These are phyloP conservation scores for Leptura quadrifasciata DNA, from an alignment of 2,888 invertebrate species.

Conservation along the genomic window DNA sequence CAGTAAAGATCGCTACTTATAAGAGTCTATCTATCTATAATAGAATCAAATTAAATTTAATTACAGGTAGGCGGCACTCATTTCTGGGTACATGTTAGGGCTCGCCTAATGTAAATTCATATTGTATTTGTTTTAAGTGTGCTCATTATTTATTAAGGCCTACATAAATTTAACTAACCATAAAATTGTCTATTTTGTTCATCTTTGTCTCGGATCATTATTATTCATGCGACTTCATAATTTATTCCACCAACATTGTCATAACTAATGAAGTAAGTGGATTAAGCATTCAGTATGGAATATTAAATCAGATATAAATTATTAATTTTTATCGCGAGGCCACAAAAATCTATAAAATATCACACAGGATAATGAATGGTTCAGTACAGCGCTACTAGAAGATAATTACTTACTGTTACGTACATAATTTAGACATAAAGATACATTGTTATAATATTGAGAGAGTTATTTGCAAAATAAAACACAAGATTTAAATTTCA, in stretches of 20 bases:
- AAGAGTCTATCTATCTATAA: conserved; percentile 19
- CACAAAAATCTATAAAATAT: background rate
- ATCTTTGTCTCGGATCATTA: conserved; percentile 30
- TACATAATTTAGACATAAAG: background rate
- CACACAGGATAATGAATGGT: background rate
- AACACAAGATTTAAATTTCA: too few species aligned
- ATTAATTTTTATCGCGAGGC: conserved; percentile 9
- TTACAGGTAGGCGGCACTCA: conserved; percentile 36
- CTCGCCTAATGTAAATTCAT: conserved; percentile 39
- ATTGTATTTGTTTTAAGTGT: conserved; percentile 33
- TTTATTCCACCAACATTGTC: conserved; percentile 35
- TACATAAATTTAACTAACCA: conserved; percentile 33
- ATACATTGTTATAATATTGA: background rate
- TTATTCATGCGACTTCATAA: conserved; percentile 20
- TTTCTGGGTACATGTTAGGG: conserved; percentile 32
- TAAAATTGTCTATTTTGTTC: conserved; percentile 29
- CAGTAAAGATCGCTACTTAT: conserved; percentile 11
- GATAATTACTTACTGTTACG: background rate
- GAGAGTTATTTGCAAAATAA: too few species aligned
- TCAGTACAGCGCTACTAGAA: background rate
- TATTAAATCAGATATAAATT: conserved; percentile 21
- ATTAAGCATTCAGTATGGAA: conserved; percentile 14
- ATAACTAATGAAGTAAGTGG: conserved; percentile 23
- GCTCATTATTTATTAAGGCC: conserved; percentile 38
- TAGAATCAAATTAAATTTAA: conserved; percentile 37